Conservation (phyloP, 2,113 vertebrate genomes). For the Panthera uncia region DNA sequence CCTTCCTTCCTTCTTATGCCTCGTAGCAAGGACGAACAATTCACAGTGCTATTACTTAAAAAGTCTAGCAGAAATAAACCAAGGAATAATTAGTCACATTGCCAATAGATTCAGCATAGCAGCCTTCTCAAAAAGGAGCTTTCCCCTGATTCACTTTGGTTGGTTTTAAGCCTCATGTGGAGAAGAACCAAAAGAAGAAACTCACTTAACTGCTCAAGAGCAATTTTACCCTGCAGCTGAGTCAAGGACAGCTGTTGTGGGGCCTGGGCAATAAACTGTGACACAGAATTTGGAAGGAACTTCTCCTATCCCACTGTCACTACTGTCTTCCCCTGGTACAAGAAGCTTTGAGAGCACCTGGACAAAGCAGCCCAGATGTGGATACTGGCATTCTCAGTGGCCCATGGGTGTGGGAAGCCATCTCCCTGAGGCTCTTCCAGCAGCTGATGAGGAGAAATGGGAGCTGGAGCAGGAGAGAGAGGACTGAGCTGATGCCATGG, state of each 20-base stretch:
- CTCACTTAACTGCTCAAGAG: neutral
- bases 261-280: neutral
- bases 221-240: neutral
- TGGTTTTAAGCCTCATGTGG: neutral
- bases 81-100: neutral
- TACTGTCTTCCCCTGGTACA: too few relatives aligned
- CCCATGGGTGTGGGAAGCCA: neutral
- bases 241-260: neutral
- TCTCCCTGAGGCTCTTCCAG: neutral
- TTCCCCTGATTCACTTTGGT: neutral
- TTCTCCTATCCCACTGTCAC: neutral
- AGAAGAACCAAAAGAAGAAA: neutral
- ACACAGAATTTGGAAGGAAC: neutral
- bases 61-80: neutral
- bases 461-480: neutral
- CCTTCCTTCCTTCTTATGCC: neutral
- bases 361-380: neutral
- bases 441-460: neutral
- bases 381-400: neutral
- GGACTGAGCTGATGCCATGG: neutral
- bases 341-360: neutral
- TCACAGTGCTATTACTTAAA: neutral
- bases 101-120: neutral
- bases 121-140: neutral
- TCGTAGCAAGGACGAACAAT: neutral